phyloP scores from a whole-genome alignment of 92 coral and sea anemone species.

The Siderastrea radians region DNA sequence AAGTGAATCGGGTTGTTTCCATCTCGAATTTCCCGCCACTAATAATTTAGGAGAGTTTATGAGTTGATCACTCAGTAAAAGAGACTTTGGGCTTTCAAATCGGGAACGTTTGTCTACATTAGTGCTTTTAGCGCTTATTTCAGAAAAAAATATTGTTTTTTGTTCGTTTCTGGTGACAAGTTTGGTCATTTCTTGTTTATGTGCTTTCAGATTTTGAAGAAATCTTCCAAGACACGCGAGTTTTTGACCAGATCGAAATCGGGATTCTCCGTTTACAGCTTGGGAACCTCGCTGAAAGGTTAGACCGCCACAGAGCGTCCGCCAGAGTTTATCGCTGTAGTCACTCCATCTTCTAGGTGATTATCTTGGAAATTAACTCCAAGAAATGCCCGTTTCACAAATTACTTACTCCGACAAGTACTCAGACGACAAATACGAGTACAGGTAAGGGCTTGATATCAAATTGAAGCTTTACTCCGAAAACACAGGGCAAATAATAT shows the following conservation, averaged over 20 bases:
- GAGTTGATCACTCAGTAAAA: neutral
- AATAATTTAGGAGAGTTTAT: neutral
- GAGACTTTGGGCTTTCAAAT: neutral
- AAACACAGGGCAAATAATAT: too few species aligned
- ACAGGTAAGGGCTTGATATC: constrained; percentile 71
- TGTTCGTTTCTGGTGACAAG: neutral
- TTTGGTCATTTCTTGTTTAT: too few species aligned
- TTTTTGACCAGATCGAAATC: neutral
- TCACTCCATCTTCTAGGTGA: neutral
- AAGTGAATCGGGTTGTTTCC: neutral
- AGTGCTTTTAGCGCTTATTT: neutral
- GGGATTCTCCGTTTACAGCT: constrained; percentile 1
- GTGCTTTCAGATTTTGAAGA: neutral
- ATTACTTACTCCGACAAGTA: constrained; percentile 93
- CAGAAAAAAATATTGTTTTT: neutral
- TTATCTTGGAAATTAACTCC: neutral
- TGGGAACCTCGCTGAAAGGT: constrained; percentile 31
- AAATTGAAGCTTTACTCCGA: neutral
- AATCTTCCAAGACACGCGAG: neutral
- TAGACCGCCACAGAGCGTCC: neutral
- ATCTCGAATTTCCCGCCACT: constrained; percentile 47
- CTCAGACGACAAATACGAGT: constrained; percentile 85
- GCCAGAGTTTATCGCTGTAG: neutral
- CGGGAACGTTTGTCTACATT: too few species aligned
- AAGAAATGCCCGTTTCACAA: constrained; percentile 67